Percentiles rank a stretch among this genome's conserved stretches.
phyloP scores from a whole-genome alignment of 1,140 invertebrate species.

The Panonychus citri region DNA sequence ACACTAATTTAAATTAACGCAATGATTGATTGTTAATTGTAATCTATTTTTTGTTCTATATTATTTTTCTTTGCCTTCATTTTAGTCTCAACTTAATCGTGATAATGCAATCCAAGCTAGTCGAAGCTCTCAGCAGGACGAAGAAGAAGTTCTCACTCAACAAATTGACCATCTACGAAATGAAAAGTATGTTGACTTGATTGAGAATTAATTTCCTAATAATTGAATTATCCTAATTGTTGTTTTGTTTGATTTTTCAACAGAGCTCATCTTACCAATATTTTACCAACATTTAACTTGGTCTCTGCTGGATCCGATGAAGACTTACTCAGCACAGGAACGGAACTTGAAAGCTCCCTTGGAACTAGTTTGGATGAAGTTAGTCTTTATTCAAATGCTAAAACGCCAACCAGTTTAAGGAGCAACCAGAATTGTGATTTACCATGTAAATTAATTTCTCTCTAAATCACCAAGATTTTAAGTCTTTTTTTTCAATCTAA shows the following conservation, averaged over 20 bases:
- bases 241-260: conserved; percentile 4
- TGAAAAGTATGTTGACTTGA: conserved; percentile 22
- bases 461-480: neutral
- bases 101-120: conserved; percentile 4
- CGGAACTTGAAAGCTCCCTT: conserved; percentile 2
- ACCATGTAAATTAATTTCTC: neutral
- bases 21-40: neutral
- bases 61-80: neutral
- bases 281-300: conserved; percentile 38
- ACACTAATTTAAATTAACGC: neutral
- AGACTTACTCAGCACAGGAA: conserved; percentile 27
- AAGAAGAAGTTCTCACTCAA: conserved; percentile 19
- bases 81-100: conserved; percentile 11
- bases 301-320: conserved; percentile 56
- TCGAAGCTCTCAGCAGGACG: conserved; percentile 2
- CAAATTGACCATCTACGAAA: conserved; percentile 23
- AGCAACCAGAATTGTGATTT: neutral
- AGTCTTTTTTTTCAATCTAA: conserved; percentile 8
- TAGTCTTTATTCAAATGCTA: neutral
- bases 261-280: conserved; percentile 52
- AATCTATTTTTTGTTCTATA: neutral
- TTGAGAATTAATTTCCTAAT: conserved; percentile 26
- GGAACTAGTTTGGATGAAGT: neutral
- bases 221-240: too few relatives aligned
- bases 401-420: neutral